Conservation (phyloP, 1,140 invertebrate species). For the Yoshiicerus persimilis region DNA sequence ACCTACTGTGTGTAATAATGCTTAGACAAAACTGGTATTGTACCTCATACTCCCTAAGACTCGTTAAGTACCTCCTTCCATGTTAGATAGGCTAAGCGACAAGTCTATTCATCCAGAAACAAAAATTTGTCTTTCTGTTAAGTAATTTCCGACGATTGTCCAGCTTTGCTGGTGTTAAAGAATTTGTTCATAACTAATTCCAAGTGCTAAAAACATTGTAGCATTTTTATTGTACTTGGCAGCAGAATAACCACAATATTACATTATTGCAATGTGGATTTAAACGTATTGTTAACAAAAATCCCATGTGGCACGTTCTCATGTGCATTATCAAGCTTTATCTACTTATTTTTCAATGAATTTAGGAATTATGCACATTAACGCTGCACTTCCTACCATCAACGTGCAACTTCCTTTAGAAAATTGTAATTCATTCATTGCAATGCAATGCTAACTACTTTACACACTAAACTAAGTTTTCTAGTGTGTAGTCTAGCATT, state of each 20-base stretch:
- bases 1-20: not conserved
- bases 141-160: not conserved
- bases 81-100: not conserved
- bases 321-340: not conserved
- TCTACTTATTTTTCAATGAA: not conserved
- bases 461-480: not conserved
- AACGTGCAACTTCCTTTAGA: not conserved
- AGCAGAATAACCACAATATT: no score
- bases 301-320: not conserved
- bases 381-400: not conserved
- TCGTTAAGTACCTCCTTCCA: no score
- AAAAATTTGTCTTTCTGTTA: not conserved
- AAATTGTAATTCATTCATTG: not conserved
- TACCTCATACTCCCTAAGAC: not conserved
- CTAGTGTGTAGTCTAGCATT: no score
- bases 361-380: conserved; percentile 13
- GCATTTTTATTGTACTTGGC: not conserved
- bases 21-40: not conserved
- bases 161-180: not conserved
- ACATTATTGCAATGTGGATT: not conserved
- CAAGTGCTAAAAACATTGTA: not conserved
- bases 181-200: not conserved
- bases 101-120: not conserved
- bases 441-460: not conserved
- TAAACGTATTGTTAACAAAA: no score